A percentile compares a stretch with the other conserved stretches of the same genome.
phyloP scores from a whole-genome alignment of 1,140 invertebrate genomes.

The Sesamia nonagrioides region DNA sequence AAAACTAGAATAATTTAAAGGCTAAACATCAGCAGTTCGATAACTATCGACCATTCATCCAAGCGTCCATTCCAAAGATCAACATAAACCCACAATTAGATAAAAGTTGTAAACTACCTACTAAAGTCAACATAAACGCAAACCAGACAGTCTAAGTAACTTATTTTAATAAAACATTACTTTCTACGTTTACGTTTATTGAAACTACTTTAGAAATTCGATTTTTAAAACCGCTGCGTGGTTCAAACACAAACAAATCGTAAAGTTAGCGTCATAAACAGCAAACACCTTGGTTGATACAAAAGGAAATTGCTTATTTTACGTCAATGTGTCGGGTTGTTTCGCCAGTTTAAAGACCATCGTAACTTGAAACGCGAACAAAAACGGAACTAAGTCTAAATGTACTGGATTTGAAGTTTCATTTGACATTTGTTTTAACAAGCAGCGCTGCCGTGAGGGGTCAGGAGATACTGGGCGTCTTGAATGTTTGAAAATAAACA shows the following conservation, averaged over 20 bases:
- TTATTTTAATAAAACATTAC: conserved; percentile 54
- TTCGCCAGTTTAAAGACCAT: conserved; percentile 58
- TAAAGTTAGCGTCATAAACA: conserved; percentile 78
- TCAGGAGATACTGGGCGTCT: conserved; percentile 8
- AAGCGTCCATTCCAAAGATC: not conserved
- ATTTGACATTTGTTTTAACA: not conserved
- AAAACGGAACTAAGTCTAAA: not conserved
- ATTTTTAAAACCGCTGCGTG: conserved; percentile 69
- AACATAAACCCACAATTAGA: not conserved
- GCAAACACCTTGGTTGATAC: conserved; percentile 77
- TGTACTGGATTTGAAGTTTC: conserved; percentile 6
- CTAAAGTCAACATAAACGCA: conserved; percentile 7
- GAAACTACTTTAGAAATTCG: conserved; percentile 70
- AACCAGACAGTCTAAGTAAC: conserved; percentile 34
- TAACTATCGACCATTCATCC: not conserved
- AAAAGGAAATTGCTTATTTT: conserved; percentile 84
- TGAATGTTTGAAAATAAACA: conserved; percentile 66
- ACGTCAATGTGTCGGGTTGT: conserved; percentile 67
- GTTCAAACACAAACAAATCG: conserved; percentile 75
- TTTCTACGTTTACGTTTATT: conserved; percentile 58
- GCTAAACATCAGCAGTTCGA: not conserved
- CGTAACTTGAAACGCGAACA: not conserved
- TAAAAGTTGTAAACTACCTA: not conserved
- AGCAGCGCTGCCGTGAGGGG: not conserved
- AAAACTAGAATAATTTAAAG: not conserved